Conservation (phyloP, 30 jellyfish, hydroid and myxozoan genomes). For the Cassiopea xamachana region DNA sequence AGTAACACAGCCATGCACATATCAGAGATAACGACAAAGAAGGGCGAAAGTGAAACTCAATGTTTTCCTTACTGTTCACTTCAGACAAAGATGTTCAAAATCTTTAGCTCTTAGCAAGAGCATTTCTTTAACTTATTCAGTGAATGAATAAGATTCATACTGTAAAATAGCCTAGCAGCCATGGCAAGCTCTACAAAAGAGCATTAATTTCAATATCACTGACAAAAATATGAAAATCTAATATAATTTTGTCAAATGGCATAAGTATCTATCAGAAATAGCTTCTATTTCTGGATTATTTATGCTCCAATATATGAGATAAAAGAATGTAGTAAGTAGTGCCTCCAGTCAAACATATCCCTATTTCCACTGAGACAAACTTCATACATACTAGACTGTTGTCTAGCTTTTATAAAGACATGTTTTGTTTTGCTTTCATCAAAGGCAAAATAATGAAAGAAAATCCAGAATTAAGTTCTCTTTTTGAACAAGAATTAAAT, state of each 20-base stretch:
- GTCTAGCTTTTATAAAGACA: too few species aligned
- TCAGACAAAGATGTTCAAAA: conserved; percentile 23
- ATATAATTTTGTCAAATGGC: not conserved
- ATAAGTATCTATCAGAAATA: not conserved
- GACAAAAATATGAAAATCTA: conserved; percentile 10
- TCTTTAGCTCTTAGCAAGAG: conserved; percentile 65
- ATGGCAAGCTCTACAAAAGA: conserved; percentile 63
- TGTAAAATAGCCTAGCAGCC: conserved; percentile 68
- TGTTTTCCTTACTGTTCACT: conserved; percentile 35
- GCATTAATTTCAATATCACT: conserved; percentile 21
- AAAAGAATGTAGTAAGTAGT: too few species aligned
- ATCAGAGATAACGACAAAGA: not conserved
- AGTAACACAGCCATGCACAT: not conserved
- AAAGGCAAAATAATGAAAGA: too few species aligned
- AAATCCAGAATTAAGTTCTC: too few species aligned
- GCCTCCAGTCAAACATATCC: too few species aligned
- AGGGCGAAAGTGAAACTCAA: conserved; percentile 40
- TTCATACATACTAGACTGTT: too few species aligned
- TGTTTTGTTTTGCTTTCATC: too few species aligned
- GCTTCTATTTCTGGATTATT: not conserved
- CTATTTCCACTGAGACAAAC: too few species aligned
- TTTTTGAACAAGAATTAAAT: too few species aligned
- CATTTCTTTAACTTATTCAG: conserved; percentile 25
- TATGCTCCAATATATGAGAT: not conserved
- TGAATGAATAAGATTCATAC: conserved; percentile 51